Evolutionary conservation across 2,797 vertebrate genomes (phyloP).

Genomic region (Muraenolepis orangiensis): DNA sequence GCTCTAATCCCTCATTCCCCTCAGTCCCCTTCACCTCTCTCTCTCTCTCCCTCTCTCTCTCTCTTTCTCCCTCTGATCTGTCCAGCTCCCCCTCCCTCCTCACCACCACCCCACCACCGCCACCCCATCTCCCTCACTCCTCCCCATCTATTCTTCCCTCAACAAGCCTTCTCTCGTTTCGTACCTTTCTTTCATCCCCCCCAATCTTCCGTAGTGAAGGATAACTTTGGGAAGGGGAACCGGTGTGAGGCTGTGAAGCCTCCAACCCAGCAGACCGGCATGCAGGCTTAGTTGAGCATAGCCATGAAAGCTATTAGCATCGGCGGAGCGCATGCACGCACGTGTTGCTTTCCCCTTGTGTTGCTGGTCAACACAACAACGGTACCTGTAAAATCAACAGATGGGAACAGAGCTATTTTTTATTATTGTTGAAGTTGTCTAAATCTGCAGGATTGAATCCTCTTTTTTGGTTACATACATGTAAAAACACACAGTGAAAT

Average conservation of each 20-base stretch:
- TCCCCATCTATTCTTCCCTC: slow-evolving; percentile 37
- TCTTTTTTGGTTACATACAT: too few species aligned
- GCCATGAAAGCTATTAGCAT: not conserved
- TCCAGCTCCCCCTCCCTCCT: slow-evolving; percentile 54
- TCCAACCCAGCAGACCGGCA: not conserved
- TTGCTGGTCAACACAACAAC: not conserved
- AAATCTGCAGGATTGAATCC: too few species aligned
- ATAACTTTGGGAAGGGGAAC: slow-evolving; percentile 8
- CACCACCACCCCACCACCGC: too few species aligned
- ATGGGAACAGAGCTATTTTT: too few species aligned
- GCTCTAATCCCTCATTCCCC: slow-evolving; percentile 36
- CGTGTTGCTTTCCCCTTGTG: not conserved
- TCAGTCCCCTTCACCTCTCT: slow-evolving; percentile 56
- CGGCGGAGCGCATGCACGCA: too few species aligned
- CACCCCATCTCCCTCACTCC: slow-evolving; percentile 52
- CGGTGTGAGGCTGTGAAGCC: not conserved
- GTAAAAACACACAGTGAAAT: too few species aligned
- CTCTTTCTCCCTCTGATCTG: slow-evolving; percentile 59
- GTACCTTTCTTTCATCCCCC: slow-evolving; percentile 21
- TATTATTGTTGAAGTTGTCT: too few species aligned
- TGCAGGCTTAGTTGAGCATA: not conserved
- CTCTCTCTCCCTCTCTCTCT: slow-evolving; percentile 44
- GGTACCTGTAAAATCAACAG: too few species aligned
- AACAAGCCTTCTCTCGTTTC: slow-evolving; percentile 33
- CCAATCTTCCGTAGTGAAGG: slow-evolving; percentile 32